phyloP scores from a whole-genome alignment of 2,113 vertebrate genomes.

The Plectropomus leopardus region DNA sequence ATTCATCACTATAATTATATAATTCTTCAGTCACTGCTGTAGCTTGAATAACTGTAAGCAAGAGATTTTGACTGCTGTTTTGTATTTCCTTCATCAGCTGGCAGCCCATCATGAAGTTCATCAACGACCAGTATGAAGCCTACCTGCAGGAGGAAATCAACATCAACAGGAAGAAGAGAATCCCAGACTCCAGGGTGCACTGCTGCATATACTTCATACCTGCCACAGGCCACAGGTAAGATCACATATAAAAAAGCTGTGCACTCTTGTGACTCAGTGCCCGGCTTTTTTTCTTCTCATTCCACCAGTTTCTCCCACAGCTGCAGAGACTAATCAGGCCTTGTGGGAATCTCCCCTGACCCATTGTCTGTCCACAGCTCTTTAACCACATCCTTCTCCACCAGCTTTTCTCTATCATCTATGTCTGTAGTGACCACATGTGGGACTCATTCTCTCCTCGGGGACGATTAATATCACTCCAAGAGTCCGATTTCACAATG shows the following conservation, averaged over 20 bases:
- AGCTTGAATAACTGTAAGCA: neutral
- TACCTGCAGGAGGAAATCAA: slow-evolving; percentile 98
- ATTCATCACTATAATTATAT: neutral
- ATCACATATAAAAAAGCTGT: neutral
- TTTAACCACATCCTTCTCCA: slow-evolving; percentile 30
- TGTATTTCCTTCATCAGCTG: slow-evolving; percentile 85
- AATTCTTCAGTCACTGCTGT: neutral
- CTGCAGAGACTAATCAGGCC: slow-evolving; percentile 42
- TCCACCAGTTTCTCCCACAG: slow-evolving; percentile 39
- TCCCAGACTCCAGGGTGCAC: slow-evolving; percentile 96
- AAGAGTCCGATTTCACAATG: slow-evolving; percentile 59
- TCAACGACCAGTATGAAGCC: slow-evolving; percentile 97
- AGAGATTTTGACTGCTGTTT: neutral
- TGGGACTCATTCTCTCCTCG: slow-evolving; percentile 58
- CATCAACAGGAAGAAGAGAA: slow-evolving; percentile 96
- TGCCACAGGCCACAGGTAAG: slow-evolving; percentile 95
- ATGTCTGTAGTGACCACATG: slow-evolving; percentile 48
- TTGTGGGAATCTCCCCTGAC: slow-evolving; percentile 51
- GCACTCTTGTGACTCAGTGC: slow-evolving; percentile 10
- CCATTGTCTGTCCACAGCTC: slow-evolving; percentile 54
- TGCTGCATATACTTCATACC: slow-evolving; percentile 99
- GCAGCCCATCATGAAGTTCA: slow-evolving; percentile 99
- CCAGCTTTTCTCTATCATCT: slow-evolving; percentile 10
- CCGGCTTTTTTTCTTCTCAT: neutral
- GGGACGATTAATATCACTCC: slow-evolving; percentile 41